Evolutionary conservation across 2,888 invertebrate genomes (phyloP).

Genomic region (Leucophenga maculata): DNA sequence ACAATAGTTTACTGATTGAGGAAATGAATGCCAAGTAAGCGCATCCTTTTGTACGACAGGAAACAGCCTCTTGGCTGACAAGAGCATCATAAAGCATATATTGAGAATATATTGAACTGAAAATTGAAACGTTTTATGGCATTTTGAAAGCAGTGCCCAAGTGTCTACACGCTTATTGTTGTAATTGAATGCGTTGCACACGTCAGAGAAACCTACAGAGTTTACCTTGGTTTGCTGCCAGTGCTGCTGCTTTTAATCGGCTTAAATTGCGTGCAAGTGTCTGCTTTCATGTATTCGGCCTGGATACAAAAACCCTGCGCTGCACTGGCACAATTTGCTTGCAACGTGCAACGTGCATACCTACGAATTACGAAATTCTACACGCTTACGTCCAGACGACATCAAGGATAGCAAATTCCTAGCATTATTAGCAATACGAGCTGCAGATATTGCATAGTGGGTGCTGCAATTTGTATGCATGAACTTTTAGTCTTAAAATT

Average conservation of each 20-base stretch:
- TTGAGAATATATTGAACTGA: neutral
- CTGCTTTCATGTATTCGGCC: too few relatives aligned
- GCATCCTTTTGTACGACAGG: neutral
- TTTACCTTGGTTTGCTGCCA: neutral
- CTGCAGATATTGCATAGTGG: too few relatives aligned
- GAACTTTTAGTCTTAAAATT: too few relatives aligned
- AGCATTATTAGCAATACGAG: too few relatives aligned
- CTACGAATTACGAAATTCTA: too few relatives aligned
- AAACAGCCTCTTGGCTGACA: neutral
- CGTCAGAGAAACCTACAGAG: neutral
- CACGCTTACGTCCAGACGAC: too few relatives aligned
- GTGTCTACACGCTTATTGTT: neutral
- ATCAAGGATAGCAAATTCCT: too few relatives aligned
- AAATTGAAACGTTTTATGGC: conserved; percentile 1
- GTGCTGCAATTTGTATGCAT: too few relatives aligned
- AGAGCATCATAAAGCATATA: neutral
- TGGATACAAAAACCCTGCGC: too few relatives aligned
- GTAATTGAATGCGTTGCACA: neutral
- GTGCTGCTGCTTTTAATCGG: neutral
- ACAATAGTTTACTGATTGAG: conserved; percentile 62
- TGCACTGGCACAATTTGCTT: too few relatives aligned
- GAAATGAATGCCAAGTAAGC: conserved; percentile 38
- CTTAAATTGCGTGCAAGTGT: neutral
- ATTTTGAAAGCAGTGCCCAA: neutral
- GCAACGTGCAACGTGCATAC: too few relatives aligned